A percentile compares a stretch with the other conserved stretches of the same genome.
These are phyloP conservation scores for Dendrolimus houi DNA, from an alignment of 2,888 invertebrate species.

Conservation along the genomic window DNA sequence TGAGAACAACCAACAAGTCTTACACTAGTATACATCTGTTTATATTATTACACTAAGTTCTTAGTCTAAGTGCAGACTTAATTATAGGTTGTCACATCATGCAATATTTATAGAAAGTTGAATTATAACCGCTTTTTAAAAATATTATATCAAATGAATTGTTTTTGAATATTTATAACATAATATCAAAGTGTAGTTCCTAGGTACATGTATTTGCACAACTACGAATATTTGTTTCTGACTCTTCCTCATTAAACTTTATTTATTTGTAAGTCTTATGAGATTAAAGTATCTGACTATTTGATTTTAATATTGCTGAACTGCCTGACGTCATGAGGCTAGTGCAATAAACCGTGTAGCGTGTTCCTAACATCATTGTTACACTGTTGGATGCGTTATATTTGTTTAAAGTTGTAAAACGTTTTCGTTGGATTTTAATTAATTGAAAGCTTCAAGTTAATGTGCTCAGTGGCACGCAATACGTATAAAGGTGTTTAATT, in stretches of 20 bases:
- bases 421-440: conserved; percentile 4
- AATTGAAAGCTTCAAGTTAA: conserved; percentile 24
- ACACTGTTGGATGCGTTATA: neutral
- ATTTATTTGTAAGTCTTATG: neutral
- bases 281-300: neutral
- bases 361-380: neutral
- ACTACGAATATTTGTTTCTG: neutral
- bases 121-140: too few relatives aligned
- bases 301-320: neutral
- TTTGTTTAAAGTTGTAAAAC: neutral
- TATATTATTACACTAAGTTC: too few relatives aligned
- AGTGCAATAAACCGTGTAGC: neutral
- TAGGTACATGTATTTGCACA: neutral
- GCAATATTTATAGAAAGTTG: too few relatives aligned
- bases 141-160: neutral
- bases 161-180: neutral
- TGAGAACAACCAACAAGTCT: too few relatives aligned
- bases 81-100: too few relatives aligned
- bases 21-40: too few relatives aligned
- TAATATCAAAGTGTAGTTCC: neutral
- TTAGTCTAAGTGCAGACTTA: too few relatives aligned
- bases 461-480: conserved; percentile 37
- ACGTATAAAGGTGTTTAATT: conserved; percentile 30
- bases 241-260: neutral
- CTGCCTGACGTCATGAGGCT: neutral